Evolutionary conservation across 2,797 vertebrate genomes (phyloP).

Genomic region (Petrocephalus schoutedeni): DNA sequence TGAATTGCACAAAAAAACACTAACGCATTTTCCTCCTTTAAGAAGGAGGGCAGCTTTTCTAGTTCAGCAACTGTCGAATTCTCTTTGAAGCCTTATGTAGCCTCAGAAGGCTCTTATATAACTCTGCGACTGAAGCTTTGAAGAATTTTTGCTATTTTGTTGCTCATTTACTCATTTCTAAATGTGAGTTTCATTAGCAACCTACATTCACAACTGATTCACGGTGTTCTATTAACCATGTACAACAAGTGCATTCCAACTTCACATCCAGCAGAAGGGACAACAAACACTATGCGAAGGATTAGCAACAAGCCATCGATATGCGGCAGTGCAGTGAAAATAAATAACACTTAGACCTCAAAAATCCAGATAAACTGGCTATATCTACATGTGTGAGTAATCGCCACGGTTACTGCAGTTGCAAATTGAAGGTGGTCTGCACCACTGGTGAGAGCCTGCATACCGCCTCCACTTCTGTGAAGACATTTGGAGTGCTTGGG

Average conservation of each 20-base stretch:
- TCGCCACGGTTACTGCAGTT: neutral
- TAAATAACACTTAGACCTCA: neutral
- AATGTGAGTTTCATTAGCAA: neutral
- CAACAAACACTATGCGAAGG: neutral
- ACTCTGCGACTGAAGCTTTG: constrained; percentile 39
- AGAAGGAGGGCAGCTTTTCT: constrained; percentile 16
- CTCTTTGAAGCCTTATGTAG: constrained; percentile 53
- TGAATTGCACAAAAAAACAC: constrained; percentile 29
- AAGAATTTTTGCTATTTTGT: constrained; percentile 22
- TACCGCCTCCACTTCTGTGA: neutral
- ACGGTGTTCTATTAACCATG: neutral
- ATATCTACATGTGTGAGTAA: neutral
- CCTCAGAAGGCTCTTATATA: constrained; percentile 48
- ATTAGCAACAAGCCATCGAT: neutral
- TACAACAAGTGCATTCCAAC: neutral
- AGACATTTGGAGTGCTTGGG: neutral
- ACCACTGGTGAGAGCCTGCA: neutral
- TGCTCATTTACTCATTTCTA: neutral
- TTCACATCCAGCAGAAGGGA: neutral
- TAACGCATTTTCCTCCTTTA: neutral
- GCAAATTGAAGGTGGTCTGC: neutral
- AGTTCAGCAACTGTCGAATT: constrained; percentile 38
- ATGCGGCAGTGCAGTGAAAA: neutral
- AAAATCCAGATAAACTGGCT: neutral
- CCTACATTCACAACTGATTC: neutral